Conservation (phyloP, 2,888 invertebrate genomes). For the Coenonympha glycerion region DNA sequence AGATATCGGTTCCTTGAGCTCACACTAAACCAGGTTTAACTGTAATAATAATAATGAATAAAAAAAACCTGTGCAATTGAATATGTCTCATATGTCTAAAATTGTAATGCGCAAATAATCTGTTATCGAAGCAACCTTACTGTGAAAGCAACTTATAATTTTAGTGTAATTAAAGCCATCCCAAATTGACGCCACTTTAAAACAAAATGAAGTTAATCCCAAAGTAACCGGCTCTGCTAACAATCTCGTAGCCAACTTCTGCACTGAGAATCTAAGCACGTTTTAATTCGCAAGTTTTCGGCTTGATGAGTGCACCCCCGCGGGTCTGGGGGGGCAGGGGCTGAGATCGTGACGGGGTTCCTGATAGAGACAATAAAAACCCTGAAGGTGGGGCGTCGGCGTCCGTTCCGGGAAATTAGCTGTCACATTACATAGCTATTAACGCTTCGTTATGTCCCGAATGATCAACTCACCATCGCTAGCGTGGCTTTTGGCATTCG, state of each 20-base stretch:
- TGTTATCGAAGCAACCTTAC: no score
- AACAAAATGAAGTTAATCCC: conserved; percentile 22
- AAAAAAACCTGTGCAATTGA: no score
- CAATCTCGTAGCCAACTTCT: conserved; percentile 32
- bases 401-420: conserved; percentile 67
- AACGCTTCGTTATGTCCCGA: conserved; percentile 38
- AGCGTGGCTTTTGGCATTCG: conserved; percentile 22
- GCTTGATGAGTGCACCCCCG: conserved; percentile 57
- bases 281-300: conserved; percentile 69
- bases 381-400: conserved; percentile 49
- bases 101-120: no score
- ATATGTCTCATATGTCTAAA: no score
- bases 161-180: not conserved
- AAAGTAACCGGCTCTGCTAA: conserved; percentile 26
- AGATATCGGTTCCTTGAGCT: not conserved
- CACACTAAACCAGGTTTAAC: not conserved
- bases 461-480: conserved; percentile 43
- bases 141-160: no score
- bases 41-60: no score
- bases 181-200: not conserved
- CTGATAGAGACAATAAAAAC: conserved; percentile 56
- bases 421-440: conserved; percentile 67
- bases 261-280: conserved; percentile 56
- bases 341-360: conserved; percentile 57
- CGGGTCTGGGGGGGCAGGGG: conserved; percentile 28